A percentile compares a stretch with the other conserved stretches of the same genome.
Evolutionary conservation across 2,797 vertebrate species (phyloP).

Genomic region (Todus mexicanus): DNA sequence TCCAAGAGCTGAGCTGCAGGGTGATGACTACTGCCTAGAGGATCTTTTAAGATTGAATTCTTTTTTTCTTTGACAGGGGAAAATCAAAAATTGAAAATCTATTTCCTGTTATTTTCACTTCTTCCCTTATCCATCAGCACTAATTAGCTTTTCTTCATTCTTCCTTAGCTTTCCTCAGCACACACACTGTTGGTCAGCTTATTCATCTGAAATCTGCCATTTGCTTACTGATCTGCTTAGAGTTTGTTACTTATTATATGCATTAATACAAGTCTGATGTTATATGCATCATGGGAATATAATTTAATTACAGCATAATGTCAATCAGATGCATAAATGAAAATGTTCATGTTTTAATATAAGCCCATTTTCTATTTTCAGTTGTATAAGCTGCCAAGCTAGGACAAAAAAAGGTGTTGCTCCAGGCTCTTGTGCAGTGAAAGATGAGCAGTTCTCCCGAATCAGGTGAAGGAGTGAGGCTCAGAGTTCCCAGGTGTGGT

Average conservation of each 20-base stretch:
- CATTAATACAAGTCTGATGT: constrained; percentile 57
- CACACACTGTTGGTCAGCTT: background rate
- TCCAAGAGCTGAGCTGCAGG: background rate
- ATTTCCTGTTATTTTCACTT: background rate
- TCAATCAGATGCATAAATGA: constrained; percentile 46
- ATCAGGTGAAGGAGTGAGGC: background rate
- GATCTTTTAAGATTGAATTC: background rate
- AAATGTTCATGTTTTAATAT: background rate
- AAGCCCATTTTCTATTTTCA: background rate
- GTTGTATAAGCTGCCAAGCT: background rate
- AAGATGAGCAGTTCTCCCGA: background rate
- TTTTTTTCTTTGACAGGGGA: background rate
- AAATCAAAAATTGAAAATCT: background rate
- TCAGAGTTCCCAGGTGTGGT: background rate
- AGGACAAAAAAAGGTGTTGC: background rate
- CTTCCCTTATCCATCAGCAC: background rate
- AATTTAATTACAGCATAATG: constrained; percentile 64
- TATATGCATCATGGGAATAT: constrained; percentile 36
- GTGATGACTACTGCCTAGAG: background rate
- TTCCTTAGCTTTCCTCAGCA: background rate
- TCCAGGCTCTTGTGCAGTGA: background rate
- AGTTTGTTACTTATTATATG: constrained; percentile 63
- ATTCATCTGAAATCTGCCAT: constrained; percentile 51
- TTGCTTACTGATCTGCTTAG: constrained; percentile 64
- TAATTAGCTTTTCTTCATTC: background rate